Evolutionary conservation across 1,140 invertebrate genomes (phyloP).

Genomic region (Harlomillsia oculata): DNA sequence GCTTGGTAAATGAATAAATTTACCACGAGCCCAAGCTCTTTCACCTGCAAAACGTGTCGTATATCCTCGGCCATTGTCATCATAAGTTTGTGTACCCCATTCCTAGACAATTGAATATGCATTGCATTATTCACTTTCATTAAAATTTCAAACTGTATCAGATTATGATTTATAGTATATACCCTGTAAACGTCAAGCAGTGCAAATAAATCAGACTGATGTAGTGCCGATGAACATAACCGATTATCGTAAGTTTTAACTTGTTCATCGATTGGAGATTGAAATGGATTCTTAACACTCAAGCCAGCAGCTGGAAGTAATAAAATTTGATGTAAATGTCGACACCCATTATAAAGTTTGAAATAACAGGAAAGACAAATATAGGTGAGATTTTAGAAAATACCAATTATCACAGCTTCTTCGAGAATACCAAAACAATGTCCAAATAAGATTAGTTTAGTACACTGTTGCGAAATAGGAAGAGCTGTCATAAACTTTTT

Average conservation of each 20-base stretch:
- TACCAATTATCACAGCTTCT: conserved; percentile 80
- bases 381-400: conserved; percentile 14
- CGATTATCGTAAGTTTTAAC: conserved; percentile 66
- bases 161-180: conserved; percentile 26
- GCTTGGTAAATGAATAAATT: conserved; percentile 11
- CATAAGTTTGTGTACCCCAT: not conserved
- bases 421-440: conserved; percentile 75
- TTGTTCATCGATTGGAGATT: conserved; percentile 56
- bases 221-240: conserved; percentile 66
- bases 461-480: conserved; percentile 68
- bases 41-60: conserved; percentile 5
- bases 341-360: not conserved
- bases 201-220: conserved; percentile 74
- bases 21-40: conserved; percentile 14
- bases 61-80: not conserved
- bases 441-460: conserved; percentile 78
- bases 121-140: not conserved
- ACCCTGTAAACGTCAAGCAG: conserved; percentile 70
- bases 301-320: conserved; percentile 57
- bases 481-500: conserved; percentile 59
- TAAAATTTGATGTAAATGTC: conserved; percentile 20
- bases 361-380: not conserved
- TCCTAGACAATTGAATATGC: not conserved
- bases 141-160: not conserved
- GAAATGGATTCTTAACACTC: conserved; percentile 70